Evolutionary conservation across 2,797 vertebrate genomes (phyloP).

Genomic region (Morus bassanus): DNA sequence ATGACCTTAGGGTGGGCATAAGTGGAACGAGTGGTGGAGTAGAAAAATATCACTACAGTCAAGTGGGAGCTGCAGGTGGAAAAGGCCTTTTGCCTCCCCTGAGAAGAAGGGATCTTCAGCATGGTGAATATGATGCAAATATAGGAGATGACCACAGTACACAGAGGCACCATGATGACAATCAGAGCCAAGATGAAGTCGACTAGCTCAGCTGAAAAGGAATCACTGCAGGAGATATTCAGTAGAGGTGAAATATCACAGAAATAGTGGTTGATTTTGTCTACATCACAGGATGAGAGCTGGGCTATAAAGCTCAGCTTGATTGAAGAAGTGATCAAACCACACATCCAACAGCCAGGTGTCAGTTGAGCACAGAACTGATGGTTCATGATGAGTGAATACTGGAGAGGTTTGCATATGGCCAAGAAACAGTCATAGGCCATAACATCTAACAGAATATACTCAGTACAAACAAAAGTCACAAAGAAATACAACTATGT

Average conservation of each 20-base stretch:
- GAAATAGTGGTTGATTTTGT: constrained; percentile 61
- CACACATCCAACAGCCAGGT: constrained; percentile 64
- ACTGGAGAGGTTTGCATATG: constrained; percentile 64
- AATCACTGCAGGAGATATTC: constrained; percentile 51
- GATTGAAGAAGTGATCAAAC: constrained; percentile 63
- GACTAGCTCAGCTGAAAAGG: constrained; percentile 23
- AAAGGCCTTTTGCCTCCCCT: constrained; percentile 58
- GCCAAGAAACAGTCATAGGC: constrained; percentile 68
- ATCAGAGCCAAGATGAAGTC: constrained; percentile 49
- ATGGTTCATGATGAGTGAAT: constrained; percentile 58
- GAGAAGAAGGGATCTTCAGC: constrained; percentile 46
- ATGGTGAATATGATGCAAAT: constrained; percentile 10
- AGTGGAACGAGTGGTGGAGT: constrained; percentile 64
- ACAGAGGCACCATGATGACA: constrained; percentile 52
- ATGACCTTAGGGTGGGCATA: constrained; percentile 36
- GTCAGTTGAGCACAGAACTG: constrained; percentile 42
- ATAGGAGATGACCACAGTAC: constrained; percentile 34
- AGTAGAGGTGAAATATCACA: constrained; percentile 72
- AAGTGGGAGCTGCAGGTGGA: constrained; percentile 69
- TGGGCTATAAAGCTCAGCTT: constrained; percentile 63
- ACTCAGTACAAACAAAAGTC: constrained; percentile 73
- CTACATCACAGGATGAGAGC: not conserved
- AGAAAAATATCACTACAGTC: constrained; percentile 47
- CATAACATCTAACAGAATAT: constrained; percentile 68
- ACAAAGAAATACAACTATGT: constrained; percentile 74